phyloP scores from a whole-genome alignment of 2,888 invertebrate genomes.

The Salpingus planirostris region DNA sequence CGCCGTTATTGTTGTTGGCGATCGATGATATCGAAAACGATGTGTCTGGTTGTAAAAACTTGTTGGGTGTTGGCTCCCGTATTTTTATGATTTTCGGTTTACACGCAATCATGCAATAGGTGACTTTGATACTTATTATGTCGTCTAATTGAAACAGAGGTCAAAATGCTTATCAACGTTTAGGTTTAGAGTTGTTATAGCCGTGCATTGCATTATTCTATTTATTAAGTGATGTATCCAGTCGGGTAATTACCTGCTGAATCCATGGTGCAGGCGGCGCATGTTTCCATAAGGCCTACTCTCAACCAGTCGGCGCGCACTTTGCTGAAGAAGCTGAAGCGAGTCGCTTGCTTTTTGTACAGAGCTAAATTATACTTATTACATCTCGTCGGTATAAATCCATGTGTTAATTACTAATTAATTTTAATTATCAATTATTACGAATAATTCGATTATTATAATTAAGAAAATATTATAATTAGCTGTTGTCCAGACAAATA shows the following conservation, averaged over 20 bases:
- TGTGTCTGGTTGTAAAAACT: too few species aligned
- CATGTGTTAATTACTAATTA: slow-evolving; percentile 15
- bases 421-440: slow-evolving; percentile 6
- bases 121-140: too few species aligned
- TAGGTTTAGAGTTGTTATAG: slow-evolving; percentile 31
- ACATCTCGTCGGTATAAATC: slow-evolving; percentile 17
- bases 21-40: too few species aligned
- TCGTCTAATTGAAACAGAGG: too few species aligned
- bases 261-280: slow-evolving; percentile 41
- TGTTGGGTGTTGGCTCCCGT: too few species aligned
- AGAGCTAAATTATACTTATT: slow-evolving; percentile 23
- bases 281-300: slow-evolving; percentile 42
- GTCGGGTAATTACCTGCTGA: slow-evolving; percentile 36
- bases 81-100: neutral
- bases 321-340: slow-evolving; percentile 26
- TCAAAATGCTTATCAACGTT: slow-evolving; percentile 21
- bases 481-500: slow-evolving; percentile 17
- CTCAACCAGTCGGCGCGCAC: slow-evolving; percentile 31
- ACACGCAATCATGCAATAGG: slow-evolving; percentile 2
- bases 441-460: slow-evolving; percentile 11
- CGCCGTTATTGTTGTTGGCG: too few species aligned
- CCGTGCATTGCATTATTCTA: slow-evolving; percentile 28
- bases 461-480: too few species aligned
- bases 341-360: slow-evolving; percentile 34
- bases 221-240: slow-evolving; percentile 28